These are phyloP conservation scores for Genyomyrus donnyi DNA, from an alignment of 2,113 vertebrate species.

Conservation along the genomic window DNA sequence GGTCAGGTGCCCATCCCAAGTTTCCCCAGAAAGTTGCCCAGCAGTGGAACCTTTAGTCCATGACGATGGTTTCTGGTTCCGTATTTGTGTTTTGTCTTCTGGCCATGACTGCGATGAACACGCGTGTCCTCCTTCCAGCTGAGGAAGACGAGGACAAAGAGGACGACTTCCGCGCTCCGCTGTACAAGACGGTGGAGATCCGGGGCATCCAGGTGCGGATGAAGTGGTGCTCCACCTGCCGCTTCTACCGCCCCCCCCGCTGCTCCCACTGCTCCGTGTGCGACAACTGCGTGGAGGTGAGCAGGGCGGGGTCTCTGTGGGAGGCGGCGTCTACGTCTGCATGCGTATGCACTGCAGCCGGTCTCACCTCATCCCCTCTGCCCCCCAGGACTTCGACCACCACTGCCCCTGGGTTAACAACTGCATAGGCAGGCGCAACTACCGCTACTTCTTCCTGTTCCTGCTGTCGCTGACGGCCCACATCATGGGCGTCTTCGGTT, in stretches of 20 bases:
- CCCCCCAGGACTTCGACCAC: constrained; percentile 84
- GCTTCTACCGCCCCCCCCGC: constrained; percentile 90
- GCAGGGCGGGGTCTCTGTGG: neutral
- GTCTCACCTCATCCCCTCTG: neutral
- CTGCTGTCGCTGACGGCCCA: constrained; percentile 87
- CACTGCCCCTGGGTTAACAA: constrained; percentile 98
- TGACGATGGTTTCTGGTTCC: neutral
- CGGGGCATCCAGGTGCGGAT: constrained; percentile 92
- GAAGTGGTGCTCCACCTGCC: constrained; percentile 97
- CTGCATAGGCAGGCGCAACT: constrained; percentile 92
- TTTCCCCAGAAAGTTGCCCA: neutral
- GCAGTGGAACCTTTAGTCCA: neutral
- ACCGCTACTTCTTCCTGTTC: constrained; percentile 98
- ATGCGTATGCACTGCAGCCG: neutral
- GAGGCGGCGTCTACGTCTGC: neutral
- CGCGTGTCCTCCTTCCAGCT: constrained; percentile 49
- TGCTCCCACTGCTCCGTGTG: constrained; percentile 97
- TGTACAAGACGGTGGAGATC: constrained; percentile 97
- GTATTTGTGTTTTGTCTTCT: neutral
- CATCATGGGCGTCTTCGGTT: constrained; percentile 92
- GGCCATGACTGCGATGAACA: neutral
- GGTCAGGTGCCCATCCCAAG: neutral
- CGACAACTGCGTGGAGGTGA: constrained; percentile 95
- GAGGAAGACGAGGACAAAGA: constrained; percentile 97
- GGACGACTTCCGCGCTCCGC: constrained; percentile 89